Percentiles rank a stretch among this genome's conserved stretches.
Evolutionary conservation across 2,888 invertebrate species (phyloP).

Genomic region (Eupithecia pulchellata): DNA sequence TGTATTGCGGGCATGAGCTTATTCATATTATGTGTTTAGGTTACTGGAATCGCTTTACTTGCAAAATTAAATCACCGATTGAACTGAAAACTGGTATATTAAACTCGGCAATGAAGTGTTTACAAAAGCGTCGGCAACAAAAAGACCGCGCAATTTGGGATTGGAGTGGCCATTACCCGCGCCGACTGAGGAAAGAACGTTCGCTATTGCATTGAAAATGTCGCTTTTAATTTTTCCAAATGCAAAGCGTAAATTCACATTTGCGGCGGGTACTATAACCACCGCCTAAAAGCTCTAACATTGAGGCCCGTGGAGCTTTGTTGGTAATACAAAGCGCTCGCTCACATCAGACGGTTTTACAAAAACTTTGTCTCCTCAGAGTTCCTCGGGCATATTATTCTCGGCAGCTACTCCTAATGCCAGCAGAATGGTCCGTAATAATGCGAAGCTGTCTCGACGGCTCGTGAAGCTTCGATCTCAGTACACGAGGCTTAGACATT

Average conservation of each 20-base stretch:
- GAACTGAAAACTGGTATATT: slow-evolving; percentile 1
- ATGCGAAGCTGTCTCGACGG: slow-evolving; percentile 22
- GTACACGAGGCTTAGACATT: slow-evolving; percentile 50
- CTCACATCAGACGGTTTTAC: slow-evolving; percentile 69
- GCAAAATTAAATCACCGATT: slow-evolving; percentile 7
- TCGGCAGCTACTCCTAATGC: slow-evolving; percentile 34
- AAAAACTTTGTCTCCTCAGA: slow-evolving; percentile 69
- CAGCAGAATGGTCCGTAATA: slow-evolving; percentile 32
- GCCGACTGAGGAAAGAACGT: slow-evolving; percentile 75
- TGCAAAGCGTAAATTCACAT: slow-evolving; percentile 81
- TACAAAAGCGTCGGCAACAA: slow-evolving; percentile 71
- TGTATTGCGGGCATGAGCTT: slow-evolving; percentile 9
- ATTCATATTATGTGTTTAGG: neutral
- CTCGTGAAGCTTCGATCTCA: slow-evolving; percentile 28
- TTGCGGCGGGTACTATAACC: slow-evolving; percentile 76
- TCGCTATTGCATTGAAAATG: slow-evolving; percentile 81
- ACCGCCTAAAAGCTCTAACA: slow-evolving; percentile 78
- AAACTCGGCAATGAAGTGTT: slow-evolving; percentile 57
- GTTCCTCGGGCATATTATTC: slow-evolving; percentile 55
- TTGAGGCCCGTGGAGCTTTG: slow-evolving; percentile 72
- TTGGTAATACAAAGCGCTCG: slow-evolving; percentile 76
- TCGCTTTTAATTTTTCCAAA: slow-evolving; percentile 83
- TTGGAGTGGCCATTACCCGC: slow-evolving; percentile 82
- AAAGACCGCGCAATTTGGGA: slow-evolving; percentile 73
- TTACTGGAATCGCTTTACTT: neutral